These are phyloP conservation scores for Zoroaster sp. DNA, from an alignment of 53 echinoderm and acorn worm genomes.

Conservation along the genomic window DNA sequence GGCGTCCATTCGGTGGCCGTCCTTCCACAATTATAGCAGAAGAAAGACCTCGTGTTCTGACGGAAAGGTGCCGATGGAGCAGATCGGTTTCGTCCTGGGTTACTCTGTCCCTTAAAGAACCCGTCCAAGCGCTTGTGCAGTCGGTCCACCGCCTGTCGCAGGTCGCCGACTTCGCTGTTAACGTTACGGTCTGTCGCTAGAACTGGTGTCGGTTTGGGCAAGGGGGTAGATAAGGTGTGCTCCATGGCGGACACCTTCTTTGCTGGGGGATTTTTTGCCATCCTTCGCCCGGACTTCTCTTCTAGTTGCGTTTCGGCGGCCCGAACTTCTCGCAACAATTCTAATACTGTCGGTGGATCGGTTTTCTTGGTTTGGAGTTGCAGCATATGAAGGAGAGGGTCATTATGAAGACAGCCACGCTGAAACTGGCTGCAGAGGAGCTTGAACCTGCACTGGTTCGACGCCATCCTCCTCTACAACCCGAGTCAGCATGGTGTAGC, in stretches of 20 bases:
- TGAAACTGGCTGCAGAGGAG: constrained; percentile 31
- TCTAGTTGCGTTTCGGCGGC: neutral
- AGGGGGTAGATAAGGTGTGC: neutral
- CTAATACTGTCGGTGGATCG: neutral
- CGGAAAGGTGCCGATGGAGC: neutral
- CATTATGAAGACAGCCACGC: constrained; percentile 49
- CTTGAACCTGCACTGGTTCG: neutral
- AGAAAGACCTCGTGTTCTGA: neutral
- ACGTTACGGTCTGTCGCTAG: no score
- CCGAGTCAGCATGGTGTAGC: constrained; percentile 16
- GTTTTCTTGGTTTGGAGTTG: neutral
- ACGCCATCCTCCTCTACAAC: constrained; percentile 26
- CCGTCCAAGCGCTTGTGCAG: neutral
- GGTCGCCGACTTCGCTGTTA: neutral
- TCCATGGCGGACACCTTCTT: neutral
- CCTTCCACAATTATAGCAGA: constrained; percentile 66
- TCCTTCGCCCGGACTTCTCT: neutral
- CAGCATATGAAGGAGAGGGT: neutral
- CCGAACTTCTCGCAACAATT: neutral
- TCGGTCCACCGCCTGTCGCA: neutral
- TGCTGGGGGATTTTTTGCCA: neutral
- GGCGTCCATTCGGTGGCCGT: constrained; percentile 11
- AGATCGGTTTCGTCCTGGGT: no score
- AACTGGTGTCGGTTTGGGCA: no score
- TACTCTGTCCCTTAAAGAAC: neutral